Conservation (phyloP, 2,113 vertebrate genomes). For the Bubalus kerabau region DNA sequence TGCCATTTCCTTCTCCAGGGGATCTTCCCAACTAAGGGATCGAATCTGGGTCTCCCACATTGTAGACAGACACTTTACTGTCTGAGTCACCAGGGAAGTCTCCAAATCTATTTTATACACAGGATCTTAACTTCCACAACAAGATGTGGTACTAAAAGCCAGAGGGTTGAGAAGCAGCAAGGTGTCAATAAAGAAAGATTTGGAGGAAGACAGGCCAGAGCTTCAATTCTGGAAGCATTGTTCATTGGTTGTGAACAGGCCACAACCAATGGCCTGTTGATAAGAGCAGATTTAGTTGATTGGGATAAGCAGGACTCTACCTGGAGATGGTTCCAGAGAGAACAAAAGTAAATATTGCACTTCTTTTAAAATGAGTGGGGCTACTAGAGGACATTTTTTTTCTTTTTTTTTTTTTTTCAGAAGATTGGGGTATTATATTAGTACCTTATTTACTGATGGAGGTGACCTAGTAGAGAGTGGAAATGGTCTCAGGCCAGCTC, state of each 20-base stretch:
- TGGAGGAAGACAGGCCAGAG: background rate
- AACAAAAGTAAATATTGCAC: background rate
- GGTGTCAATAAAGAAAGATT: background rate
- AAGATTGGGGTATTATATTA: no score
- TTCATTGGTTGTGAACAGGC: background rate
- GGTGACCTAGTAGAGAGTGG: background rate
- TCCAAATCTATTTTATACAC: background rate
- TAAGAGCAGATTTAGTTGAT: background rate
- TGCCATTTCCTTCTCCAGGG: no score
- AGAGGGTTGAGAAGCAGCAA: background rate
- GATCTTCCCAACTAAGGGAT: no score
- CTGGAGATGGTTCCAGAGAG: background rate
- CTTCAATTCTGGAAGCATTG: background rate
- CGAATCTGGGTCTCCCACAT: no score
- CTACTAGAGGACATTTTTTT: background rate
- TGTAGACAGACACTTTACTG: no score
- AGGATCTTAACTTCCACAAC: background rate
- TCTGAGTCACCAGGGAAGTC: no score
- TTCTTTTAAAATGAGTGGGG: background rate
- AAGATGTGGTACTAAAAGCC: background rate
- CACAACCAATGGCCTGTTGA: no score
- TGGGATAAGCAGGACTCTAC: background rate
- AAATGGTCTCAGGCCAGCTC: background rate
- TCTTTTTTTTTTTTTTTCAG: background rate
- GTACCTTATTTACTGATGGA: background rate